Evolutionary conservation across 1,140 invertebrate genomes (phyloP).

Genomic region (Leguminivora glycinivorella): DNA sequence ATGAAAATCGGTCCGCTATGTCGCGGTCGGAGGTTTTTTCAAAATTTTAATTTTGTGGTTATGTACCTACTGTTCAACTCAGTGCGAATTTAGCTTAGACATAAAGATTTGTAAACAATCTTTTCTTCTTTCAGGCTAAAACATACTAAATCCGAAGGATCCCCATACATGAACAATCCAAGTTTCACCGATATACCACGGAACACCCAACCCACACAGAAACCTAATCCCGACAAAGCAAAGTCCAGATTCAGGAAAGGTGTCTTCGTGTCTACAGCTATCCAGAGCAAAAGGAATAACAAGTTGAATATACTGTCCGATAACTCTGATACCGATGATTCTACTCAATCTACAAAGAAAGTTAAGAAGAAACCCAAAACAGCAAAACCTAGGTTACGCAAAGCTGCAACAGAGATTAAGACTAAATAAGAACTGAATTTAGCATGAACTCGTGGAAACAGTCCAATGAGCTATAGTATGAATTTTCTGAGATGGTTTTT

Average conservation of each 20-base stretch:
- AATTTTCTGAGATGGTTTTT: too few species aligned
- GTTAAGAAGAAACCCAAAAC: constrained; percentile 77
- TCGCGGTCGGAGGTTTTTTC: too few species aligned
- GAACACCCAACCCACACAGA: constrained; percentile 59
- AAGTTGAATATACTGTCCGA: constrained; percentile 66
- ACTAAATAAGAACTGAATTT: constrained; percentile 37
- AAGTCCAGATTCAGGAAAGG: constrained; percentile 80
- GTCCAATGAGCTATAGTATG: too few species aligned
- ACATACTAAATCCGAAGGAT: constrained; percentile 60
- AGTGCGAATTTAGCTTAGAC: too few species aligned
- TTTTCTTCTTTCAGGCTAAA: constrained; percentile 62
- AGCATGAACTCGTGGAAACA: too few species aligned
- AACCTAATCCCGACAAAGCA: constrained; percentile 54
- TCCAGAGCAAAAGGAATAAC: constrained; percentile 68
- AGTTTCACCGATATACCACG: constrained; percentile 73
- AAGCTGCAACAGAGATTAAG: constrained; percentile 52
- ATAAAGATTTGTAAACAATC: constrained; percentile 30
- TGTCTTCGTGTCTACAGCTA: constrained; percentile 80
- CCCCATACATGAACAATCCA: constrained; percentile 57
- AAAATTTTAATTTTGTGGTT: too few species aligned
- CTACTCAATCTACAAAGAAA: constrained; percentile 67
- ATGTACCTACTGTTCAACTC: too few species aligned
- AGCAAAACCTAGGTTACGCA: constrained; percentile 59
- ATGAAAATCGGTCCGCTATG: too few species aligned
- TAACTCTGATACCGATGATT: constrained; percentile 79